Percentiles rank a stretch among this genome's conserved stretches.
Evolutionary conservation across 2,113 vertebrate species (phyloP).

Genomic region (Indicator maculatus): DNA sequence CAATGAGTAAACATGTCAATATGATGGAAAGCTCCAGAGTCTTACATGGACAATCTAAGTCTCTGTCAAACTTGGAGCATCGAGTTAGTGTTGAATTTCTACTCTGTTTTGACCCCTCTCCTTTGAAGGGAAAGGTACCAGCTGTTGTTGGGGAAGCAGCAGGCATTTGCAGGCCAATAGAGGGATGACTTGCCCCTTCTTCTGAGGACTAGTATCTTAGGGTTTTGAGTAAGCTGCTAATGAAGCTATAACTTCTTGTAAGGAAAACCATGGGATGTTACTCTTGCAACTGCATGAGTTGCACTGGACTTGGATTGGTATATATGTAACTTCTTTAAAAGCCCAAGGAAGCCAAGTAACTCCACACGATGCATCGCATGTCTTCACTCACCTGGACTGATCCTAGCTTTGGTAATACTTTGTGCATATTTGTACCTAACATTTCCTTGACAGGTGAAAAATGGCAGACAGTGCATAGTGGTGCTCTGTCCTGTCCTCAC

Average conservation of each 20-base stretch:
- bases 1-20: constrained; percentile 1
- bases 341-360: neutral
- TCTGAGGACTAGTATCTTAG: neutral
- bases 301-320: neutral
- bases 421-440: neutral
- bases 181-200: neutral
- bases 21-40: constrained; percentile 30
- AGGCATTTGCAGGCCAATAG: neutral
- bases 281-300: neutral
- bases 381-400: neutral
- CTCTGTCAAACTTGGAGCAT: neutral
- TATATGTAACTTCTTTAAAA: neutral
- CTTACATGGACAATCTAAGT: neutral
- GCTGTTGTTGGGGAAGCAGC: neutral
- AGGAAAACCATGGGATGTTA: neutral
- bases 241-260: neutral
- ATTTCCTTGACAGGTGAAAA: neutral
- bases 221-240: neutral
- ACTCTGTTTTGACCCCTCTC: neutral
- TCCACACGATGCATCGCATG: neutral
- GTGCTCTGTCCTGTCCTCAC: neutral
- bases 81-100: constrained; percentile 15
- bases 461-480: neutral
- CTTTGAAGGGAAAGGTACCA: neutral
- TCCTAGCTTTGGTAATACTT: neutral